Percentiles rank a stretch among this genome's conserved stretches.
These are phyloP conservation scores for Limnephilus marmoratus DNA, from an alignment of 2,888 invertebrate species.

Conservation along the genomic window DNA sequence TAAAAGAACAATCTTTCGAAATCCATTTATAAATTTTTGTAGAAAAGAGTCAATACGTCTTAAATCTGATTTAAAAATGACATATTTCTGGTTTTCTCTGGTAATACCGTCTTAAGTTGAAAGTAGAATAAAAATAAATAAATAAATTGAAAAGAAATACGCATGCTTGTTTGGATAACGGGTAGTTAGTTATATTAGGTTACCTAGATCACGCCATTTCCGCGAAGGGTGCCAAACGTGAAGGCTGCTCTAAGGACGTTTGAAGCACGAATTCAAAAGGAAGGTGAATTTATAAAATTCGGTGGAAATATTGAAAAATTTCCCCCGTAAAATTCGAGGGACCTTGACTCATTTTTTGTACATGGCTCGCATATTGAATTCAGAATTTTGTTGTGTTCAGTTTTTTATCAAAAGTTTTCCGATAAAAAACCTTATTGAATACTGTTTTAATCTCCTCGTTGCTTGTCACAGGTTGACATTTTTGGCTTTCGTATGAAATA, in stretches of 20 bases:
- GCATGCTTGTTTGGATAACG: not conserved
- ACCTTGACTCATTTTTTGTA: constrained; percentile 2
- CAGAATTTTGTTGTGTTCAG: not conserved
- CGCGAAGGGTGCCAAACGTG: not conserved
- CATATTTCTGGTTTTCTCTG: too few relatives aligned
- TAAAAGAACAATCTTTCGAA: too few relatives aligned
- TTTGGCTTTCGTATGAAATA: not conserved
- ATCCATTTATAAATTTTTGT: too few relatives aligned
- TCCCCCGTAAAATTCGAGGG: not conserved
- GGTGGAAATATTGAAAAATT: not conserved
- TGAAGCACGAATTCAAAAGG: not conserved
- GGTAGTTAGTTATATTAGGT: not conserved
- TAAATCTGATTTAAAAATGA: too few relatives aligned
- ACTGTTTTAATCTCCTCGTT: not conserved
- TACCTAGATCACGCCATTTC: not conserved
- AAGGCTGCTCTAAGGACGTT: not conserved
- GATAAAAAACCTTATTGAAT: not conserved
- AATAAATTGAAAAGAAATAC: not conserved
- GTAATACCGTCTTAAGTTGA: too few relatives aligned
- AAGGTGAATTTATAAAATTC: not conserved
- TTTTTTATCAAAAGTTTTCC: not conserved
- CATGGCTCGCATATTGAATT: not conserved
- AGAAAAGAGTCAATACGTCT: too few relatives aligned
- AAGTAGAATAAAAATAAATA: too few relatives aligned
- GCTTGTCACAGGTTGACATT: constrained; percentile 2